These are phyloP conservation scores for Ormyrus labotus DNA, from an alignment of 2,888 invertebrate species.

Conservation along the genomic window DNA sequence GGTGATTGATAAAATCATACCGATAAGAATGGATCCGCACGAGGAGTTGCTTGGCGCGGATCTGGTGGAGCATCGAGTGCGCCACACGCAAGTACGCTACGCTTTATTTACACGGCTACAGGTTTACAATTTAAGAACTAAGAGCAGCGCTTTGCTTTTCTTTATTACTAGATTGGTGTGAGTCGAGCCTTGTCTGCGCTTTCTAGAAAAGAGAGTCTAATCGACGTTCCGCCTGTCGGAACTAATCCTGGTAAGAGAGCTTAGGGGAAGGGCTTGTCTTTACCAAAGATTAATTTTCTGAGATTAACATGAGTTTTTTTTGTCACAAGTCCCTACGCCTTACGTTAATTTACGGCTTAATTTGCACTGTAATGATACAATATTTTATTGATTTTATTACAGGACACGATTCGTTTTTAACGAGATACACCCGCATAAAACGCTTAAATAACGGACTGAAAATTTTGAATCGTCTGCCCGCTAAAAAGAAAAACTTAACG, in stretches of 20 bases:
- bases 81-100: conserved; percentile 81
- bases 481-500: conserved; percentile 8
- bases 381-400: conserved; percentile 33
- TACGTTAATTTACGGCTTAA: too few relatives aligned
- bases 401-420: conserved; percentile 72
- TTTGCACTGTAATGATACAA: background rate
- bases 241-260: conserved; percentile 82
- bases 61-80: conserved; percentile 89
- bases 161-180: conserved; percentile 77
- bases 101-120: too few relatives aligned
- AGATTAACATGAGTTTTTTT: too few relatives aligned
- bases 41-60: conserved; percentile 94
- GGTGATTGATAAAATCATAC: conserved; percentile 84
- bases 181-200: conserved; percentile 86
- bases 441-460: conserved; percentile 53
- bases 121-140: background rate
- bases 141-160: background rate
- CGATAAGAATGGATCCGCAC: conserved; percentile 90
- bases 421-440: conserved; percentile 63
- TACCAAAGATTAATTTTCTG: too few relatives aligned
- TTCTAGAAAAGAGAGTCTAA: conserved; percentile 76
- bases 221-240: conserved; percentile 79
- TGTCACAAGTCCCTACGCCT: too few relatives aligned
- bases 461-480: conserved; percentile 26
- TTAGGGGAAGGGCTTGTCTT: background rate